These are phyloP conservation scores for Melanotaenia pygmaea DNA, from an alignment of 2,797 vertebrate genomes.

Conservation along the genomic window DNA sequence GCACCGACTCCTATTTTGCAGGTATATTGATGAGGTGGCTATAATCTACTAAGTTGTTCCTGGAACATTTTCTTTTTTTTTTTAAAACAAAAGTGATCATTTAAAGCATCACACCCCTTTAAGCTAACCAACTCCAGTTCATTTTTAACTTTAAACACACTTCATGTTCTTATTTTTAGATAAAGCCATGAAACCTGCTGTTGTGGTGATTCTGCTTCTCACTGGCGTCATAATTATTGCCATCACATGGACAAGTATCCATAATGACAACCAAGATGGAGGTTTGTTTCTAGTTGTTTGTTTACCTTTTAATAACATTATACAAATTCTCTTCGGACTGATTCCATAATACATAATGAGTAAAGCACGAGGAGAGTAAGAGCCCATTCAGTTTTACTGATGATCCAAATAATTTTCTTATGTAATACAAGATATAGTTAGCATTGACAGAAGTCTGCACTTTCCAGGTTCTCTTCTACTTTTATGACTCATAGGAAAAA, in stretches of 20 bases:
- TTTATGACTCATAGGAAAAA: background rate
- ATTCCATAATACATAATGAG: too few species aligned
- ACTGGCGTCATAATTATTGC: constrained; percentile 27
- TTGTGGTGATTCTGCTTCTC: constrained; percentile 21
- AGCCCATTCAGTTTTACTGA: background rate
- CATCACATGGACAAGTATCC: constrained; percentile 17
- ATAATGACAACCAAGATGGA: constrained; percentile 3
- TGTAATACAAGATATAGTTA: background rate
- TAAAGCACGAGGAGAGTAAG: too few species aligned
- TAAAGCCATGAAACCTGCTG: background rate
- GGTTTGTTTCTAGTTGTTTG: background rate
- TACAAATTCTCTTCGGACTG: too few species aligned
- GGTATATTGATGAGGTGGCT: constrained; percentile 44
- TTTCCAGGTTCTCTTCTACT: background rate
- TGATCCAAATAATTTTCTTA: background rate
- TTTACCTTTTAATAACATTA: too few species aligned
- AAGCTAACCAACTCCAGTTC: background rate
- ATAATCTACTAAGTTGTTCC: background rate
- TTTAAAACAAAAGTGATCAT: too few species aligned
- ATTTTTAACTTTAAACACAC: background rate
- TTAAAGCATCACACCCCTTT: background rate
- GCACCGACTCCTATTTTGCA: constrained; percentile 4
- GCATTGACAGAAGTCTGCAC: too few species aligned
- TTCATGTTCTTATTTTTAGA: constrained; percentile 22
- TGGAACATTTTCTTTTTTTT: background rate